Evolutionary conservation across 2,113 vertebrate species (phyloP).

Genomic region (Strix uralensis): DNA sequence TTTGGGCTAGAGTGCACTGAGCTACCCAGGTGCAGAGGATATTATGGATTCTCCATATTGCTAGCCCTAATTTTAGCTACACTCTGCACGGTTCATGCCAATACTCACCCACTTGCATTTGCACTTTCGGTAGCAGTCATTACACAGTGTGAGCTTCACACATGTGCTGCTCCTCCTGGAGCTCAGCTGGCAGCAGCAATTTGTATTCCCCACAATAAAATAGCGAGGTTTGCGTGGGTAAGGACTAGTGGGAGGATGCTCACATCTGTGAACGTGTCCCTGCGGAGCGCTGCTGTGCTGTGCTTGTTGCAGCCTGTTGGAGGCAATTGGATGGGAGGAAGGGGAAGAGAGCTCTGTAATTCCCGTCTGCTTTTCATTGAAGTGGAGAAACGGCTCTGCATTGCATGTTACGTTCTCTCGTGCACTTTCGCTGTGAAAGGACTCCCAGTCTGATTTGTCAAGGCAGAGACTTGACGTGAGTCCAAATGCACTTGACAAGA

Average conservation of each 20-base stretch:
- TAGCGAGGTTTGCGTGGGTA: not conserved
- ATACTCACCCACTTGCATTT: conserved; percentile 24
- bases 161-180: not conserved
- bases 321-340: not conserved
- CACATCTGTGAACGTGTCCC: not conserved
- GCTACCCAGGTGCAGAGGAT: conserved; percentile 13
- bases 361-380: not conserved
- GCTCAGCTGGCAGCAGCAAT: not conserved
- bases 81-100: not conserved
- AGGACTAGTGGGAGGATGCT: not conserved
- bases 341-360: not conserved
- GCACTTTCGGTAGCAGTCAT: conserved; percentile 4
- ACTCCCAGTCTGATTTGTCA: conserved; percentile 33
- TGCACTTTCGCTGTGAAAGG: not conserved
- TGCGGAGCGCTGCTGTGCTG: not conserved
- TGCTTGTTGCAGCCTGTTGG: not conserved
- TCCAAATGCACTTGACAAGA: conserved; percentile 37
- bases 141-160: not conserved
- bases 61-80: conserved; percentile 32
- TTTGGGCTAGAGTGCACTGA: not conserved
- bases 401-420: not conserved
- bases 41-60: conserved; percentile 4
- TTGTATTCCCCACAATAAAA: not conserved
- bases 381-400: not conserved
- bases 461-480: not conserved